phyloP scores from a whole-genome alignment of 1,140 invertebrate species.

The Drosophila rhopaloa region DNA sequence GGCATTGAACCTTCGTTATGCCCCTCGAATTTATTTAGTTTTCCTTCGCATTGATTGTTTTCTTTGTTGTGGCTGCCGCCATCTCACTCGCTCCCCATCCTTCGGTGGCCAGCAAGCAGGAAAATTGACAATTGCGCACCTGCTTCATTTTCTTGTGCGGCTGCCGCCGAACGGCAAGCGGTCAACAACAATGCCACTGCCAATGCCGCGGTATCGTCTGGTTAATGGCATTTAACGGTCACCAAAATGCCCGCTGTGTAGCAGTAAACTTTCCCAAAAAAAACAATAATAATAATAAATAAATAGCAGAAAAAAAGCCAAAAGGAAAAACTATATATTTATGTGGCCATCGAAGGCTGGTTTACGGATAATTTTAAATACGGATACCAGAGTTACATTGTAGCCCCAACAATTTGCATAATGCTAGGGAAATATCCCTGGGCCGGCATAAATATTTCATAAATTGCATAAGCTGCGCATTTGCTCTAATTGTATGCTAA shows the following conservation, averaged over 20 bases:
- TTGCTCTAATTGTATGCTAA: conserved; percentile 80
- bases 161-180: conserved; percentile 41
- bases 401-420: conserved; percentile 61
- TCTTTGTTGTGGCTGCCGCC: conserved; percentile 51
- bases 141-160: conserved; percentile 74
- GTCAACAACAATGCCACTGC: conserved; percentile 71
- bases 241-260: conserved; percentile 75
- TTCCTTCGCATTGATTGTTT: conserved; percentile 70
- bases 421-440: conserved; percentile 43
- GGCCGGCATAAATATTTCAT: conserved; percentile 63
- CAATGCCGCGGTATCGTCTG: conserved; percentile 72
- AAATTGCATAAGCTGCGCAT: conserved; percentile 62
- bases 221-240: conserved; percentile 82
- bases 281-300: conserved; percentile 15
- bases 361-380: conserved; percentile 48
- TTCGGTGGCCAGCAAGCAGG: conserved; percentile 51
- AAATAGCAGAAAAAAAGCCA: conserved; percentile 37
- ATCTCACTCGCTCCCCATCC: conserved; percentile 7
- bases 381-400: conserved; percentile 38
- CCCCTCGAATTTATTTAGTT: neutral
- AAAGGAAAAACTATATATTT: conserved; percentile 44
- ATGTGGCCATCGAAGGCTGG: conserved; percentile 36
- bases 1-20: conserved; percentile 37
- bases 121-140: conserved; percentile 82
- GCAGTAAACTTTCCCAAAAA: conserved; percentile 79